Base-by-base conservation (phyloP, 2,113 vertebrate species). In the Hucho hucho region DNA sequence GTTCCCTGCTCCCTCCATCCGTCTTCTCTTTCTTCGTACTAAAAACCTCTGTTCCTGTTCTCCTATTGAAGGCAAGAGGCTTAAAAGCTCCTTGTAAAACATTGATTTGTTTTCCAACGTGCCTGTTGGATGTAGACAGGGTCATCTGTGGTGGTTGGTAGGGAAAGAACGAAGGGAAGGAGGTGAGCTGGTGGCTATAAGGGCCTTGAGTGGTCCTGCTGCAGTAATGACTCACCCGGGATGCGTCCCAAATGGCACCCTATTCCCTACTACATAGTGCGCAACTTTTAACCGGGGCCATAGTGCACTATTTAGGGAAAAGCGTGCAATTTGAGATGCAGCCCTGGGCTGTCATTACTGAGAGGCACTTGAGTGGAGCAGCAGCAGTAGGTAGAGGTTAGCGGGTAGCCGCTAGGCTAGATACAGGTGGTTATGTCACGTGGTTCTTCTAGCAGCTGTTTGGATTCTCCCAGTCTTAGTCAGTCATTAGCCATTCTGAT, bases 401-500 rank as follows among this genome's bases (percentile, higher is more conserved):
- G 5, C 72, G 75, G 70, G 43, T 46, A 46, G 46, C 46, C 9
- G 12, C 46, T 13, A 47, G 46, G 46, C 46, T 47, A 47, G 46
- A 47, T 47, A 47, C 46, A 47, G 46, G 46, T 47, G 12, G 46
- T 47, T 13, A 47, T 47, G 46, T 9, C 46, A 13, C 11, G 11
- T 29, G 29, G 46, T 47, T 13, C 46, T 47, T 47, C 46, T 47
- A 47, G 46, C 46, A 13, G 29, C 29, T 29, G 69, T 77, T 84
- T 76, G 81, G 43, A 53, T 72, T 76, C 70, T 28, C 69, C 73
- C 14, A 16, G 14, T 26, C 64, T 65, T 11, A 25, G 16, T 26
- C 14, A 1, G 73, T 86, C 82, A 79, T 86, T 86, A 74, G 71
- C 74, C 47, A 88, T 83, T 87, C 85, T 43, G 58, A 82, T 87